A percentile compares a stretch with the other conserved stretches of the same genome.
Conservation (phyloP, 2,113 vertebrate genomes). For the Manacus vitellinus region DNA sequence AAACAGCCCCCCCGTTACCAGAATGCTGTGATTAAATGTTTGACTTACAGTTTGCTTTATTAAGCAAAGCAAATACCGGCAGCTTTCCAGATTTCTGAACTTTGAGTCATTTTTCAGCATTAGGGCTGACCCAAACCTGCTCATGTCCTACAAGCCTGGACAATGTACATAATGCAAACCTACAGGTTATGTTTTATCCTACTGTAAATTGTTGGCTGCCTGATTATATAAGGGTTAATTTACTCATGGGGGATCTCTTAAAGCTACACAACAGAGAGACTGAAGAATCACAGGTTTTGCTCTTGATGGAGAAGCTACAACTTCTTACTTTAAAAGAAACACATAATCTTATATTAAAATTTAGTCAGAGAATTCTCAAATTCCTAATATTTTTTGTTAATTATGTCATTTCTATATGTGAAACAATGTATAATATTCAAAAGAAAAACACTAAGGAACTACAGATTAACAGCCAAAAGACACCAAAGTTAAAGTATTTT, state of each 20-base stretch:
- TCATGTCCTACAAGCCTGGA: neutral
- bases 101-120: neutral
- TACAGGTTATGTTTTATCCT: neutral
- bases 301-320: neutral
- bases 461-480: neutral
- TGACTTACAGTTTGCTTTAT: slow-evolving; percentile 63
- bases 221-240: slow-evolving; percentile 17
- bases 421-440: neutral
- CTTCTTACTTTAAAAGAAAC: slow-evolving; percentile 24
- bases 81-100: slow-evolving; percentile 53
- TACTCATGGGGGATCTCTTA: neutral
- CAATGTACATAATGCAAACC: neutral
- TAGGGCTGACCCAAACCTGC: neutral
- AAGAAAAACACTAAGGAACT: neutral
- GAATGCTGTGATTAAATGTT: slow-evolving; percentile 51
- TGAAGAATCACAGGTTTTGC: neutral
- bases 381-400: neutral
- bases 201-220: neutral
- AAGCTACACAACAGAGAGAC: neutral
- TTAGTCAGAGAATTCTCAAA: neutral
- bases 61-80: slow-evolving; percentile 41
- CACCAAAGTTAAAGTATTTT: neutral
- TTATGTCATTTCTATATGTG: neutral
- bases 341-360: neutral
- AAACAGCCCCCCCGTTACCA: slow-evolving; percentile 8